Conservation (phyloP, 2,113 vertebrate species). For the Anhinga rufa region DNA sequence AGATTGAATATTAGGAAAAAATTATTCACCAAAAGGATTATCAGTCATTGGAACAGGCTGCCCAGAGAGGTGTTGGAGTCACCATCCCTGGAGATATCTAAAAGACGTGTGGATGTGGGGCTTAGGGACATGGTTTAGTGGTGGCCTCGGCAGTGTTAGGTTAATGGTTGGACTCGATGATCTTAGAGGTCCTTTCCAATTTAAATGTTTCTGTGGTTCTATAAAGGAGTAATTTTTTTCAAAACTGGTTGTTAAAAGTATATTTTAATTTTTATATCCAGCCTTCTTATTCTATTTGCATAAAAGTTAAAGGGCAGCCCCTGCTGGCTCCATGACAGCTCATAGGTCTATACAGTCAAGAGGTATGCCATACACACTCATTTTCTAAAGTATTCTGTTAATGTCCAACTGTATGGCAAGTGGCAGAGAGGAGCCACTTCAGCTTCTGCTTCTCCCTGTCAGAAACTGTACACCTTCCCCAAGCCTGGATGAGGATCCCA, state of each 20-base stretch:
- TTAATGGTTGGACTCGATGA: neutral
- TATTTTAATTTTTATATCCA: neutral
- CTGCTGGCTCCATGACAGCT: neutral
- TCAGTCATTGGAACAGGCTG: neutral
- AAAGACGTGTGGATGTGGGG: neutral
- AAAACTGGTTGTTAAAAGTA: neutral
- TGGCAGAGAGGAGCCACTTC: neutral
- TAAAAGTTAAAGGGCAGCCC: neutral
- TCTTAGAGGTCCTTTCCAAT: neutral
- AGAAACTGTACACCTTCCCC: neutral
- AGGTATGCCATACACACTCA: accelerated
- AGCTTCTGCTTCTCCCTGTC: neutral
- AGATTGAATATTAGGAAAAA: neutral
- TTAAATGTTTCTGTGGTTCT: neutral
- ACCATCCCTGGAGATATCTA: neutral
- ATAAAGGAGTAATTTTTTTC: neutral
- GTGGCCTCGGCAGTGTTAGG: neutral
- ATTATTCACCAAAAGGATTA: neutral
- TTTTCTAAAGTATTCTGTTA: neutral
- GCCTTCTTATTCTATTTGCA: neutral
- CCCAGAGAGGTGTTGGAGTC: neutral
- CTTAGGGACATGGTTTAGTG: neutral
- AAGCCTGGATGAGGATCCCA: neutral
- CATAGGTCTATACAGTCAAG: neutral
- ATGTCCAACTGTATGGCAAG: neutral